Base-by-base conservation (phyloP, 2,888 invertebrate species). In the Drosophila fungiperda region DNA sequence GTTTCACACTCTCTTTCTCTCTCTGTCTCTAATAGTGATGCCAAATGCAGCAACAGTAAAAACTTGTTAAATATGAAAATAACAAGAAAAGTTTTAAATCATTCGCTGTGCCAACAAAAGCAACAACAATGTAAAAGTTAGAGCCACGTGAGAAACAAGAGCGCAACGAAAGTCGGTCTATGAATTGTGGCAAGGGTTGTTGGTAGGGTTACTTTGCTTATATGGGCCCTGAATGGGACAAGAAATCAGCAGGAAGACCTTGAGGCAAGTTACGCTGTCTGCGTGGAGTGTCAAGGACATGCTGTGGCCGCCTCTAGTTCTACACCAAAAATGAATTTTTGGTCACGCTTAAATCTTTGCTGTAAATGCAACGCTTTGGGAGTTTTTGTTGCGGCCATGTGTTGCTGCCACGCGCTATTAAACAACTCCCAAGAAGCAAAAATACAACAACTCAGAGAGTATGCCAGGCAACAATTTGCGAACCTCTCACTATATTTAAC, bases 31-130 rank as follows among this genome's bases (percentile, higher is more conserved):
- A 26, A 29, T 53, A 49, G 63, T 49, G 48, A 20, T 20, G 36
- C 33, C 49, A 33, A 64, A 48, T 52, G 54, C 58, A 67, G 67
- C 60, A 48, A 42, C 15, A 55, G 58, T 52, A 70, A 73, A 84
- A 87, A 85, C 86, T 87, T 87, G 83, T 88, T 88, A 86, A 89
- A 88, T 86, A 76, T 73, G 83, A 83, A 80, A 89, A 86, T 87
- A 87, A 87, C 87, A 87, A 89, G 87, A 87, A 87, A 87, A 89
- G 64, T 87, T 87, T 87, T 87, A 87, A 87, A 89, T 87, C 90
- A 87, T 87, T 86, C 87, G 78, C 80, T 70, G 78, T 58, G 73
- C 82, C 83, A 82, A 69, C 74, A 57, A 42, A 6, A 54, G 17
- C 54, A 38, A 66, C 66, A 68, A 40, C 40, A 61, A 23, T 26